phyloP scores from a whole-genome alignment of 2,113 vertebrate genomes.

The Laticauda colubrina region DNA sequence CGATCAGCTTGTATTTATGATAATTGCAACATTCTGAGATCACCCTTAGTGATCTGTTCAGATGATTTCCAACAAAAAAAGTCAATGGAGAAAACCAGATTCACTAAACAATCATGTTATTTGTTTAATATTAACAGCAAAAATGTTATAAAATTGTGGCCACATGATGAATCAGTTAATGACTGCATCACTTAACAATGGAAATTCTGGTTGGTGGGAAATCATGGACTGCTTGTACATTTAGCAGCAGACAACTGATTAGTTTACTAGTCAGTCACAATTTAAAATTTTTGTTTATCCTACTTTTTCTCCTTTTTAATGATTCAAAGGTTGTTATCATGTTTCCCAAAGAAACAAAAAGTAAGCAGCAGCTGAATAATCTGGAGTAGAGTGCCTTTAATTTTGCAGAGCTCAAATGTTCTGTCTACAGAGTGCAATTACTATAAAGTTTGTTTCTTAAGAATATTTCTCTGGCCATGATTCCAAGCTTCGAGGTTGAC shows the following conservation, averaged over 20 bases:
- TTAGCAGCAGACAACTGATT: neutral
- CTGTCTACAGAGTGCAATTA: slow-evolving; percentile 57
- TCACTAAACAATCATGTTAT: neutral
- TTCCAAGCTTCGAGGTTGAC: slow-evolving; percentile 54
- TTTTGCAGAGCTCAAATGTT: slow-evolving; percentile 55
- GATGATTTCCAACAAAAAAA: neutral
- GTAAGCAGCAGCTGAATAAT: slow-evolving; percentile 23
- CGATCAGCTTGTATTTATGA: neutral
- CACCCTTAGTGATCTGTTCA: neutral
- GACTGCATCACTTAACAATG: neutral
- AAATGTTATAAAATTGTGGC: neutral
- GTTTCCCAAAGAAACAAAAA: slow-evolving; percentile 6
- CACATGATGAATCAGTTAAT: neutral
- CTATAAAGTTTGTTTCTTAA: slow-evolving; percentile 56
- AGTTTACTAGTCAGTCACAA: neutral
- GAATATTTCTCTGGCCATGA: slow-evolving; percentile 49
- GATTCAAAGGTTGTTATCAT: slow-evolving; percentile 36
- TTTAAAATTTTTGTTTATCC: neutral
- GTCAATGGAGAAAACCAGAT: neutral
- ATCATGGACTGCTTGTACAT: neutral
- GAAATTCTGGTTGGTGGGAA: neutral
- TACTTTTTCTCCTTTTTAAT: slow-evolving; percentile 35
- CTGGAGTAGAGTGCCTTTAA: slow-evolving; percentile 19
- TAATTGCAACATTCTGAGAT: neutral
- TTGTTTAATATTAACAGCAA: neutral